Base-by-base conservation (phyloP, 2,888 invertebrate genomes). In the Lymantria monacha region DNA sequence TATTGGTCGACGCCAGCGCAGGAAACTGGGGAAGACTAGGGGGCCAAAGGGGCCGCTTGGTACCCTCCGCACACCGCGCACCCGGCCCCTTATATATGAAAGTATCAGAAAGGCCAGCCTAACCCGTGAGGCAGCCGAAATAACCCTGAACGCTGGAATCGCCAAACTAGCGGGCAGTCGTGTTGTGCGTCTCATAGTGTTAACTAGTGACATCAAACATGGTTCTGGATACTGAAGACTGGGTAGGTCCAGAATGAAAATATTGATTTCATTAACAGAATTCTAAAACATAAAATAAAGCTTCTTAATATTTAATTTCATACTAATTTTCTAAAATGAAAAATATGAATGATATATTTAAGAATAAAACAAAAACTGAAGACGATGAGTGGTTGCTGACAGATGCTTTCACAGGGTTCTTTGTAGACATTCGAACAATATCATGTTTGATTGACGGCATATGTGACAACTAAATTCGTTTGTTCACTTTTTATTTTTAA, bases 181-280 rank as follows among this genome's bases (percentile, higher is more conserved):
- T 91, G 90, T 90, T 90, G 90, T 91, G 90, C 88, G 89, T 89
- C 90, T 90, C 90, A 86, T 74, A 88, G 90, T 90, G 90, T 79
- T 88, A 87, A 87, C 90, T 79, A 88, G 91, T 91, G 89, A 87
- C 79, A 84, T 82, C 75, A 79, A 87, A 83, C 81, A 91, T 91
- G 91, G 90, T 79, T 87, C 86, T 90, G 84, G 89, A 90, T 70
- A 88, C 90, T 66, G 84, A 88, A 88, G 90, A 91, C 81, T 91
- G 90, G 90, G 91, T 91, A 85, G 85, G 91, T 87, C 57, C 49
- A 54, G 57, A 50, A 57, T 56, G 42, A 38, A 12, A 54, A 52
- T 57, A 59, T 57, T 53, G 44, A 12, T 53, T 49, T 44, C 52
- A 12, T 49, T 57, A 49, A 51, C 47, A 50, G 38, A 15, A 56